Base-by-base conservation (phyloP, 2,888 invertebrate species). In the Cordilura impudica region DNA sequence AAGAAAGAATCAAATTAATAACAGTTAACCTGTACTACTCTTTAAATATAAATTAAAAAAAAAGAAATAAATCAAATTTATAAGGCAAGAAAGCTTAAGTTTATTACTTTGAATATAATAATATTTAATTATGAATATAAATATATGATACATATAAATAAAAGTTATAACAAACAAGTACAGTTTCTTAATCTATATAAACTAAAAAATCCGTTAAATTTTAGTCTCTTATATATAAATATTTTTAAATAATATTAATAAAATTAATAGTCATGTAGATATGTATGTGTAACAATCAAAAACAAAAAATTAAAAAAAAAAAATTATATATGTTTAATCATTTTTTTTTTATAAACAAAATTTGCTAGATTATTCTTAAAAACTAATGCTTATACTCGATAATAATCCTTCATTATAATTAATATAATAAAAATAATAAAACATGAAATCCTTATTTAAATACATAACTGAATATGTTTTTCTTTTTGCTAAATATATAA, bases 181-280 rank as follows among this genome's bases (percentile, higher is more conserved):
- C 16, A 75, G 26, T 75, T 69, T 75, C 54, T 69, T 75, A 63
- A 51, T 14, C 18, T 35, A 49, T 21, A 16, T 10, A 54, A 39
- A 43, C 43, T 61, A 31, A 16, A 58, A 65, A 67, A 60, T 14
- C 31, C 56, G 54, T 63, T 53, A 78, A 47, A 61, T 35, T 70
- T 73, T 74, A 66, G 60, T 73, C 65, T 54, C 54, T 47, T 67
- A 72, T 39, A n/a, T n/a, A 63, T 63, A 72, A 63, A 58, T 67
- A 75, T 72, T 79, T 79, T 78, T 67, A 67, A 75, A 26, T 63
- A 63, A 75, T 67, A 79, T 79, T 72, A 71, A 79, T 71, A 43
- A 71, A 74, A 71, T 79, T 79, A 75, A 75, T 75, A 79, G 79
- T 79, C 79, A 79, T 79, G 79, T 79, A 75, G 79, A 75, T 79